Evolutionary conservation across 64 coral and sea anemone species (phyloP).

Genomic region (Montipora efflorescens): DNA sequence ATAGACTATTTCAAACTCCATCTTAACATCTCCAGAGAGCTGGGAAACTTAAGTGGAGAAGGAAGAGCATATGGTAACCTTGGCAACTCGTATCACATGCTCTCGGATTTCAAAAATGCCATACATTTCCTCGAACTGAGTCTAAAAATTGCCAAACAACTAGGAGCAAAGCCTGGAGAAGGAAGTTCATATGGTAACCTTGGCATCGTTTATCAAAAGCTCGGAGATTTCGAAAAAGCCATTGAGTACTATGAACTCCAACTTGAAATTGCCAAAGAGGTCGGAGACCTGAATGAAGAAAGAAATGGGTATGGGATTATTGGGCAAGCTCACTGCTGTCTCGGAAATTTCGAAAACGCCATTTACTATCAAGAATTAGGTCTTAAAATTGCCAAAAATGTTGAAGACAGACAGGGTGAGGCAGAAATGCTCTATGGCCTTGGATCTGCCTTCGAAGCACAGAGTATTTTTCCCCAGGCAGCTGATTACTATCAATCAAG

Average conservation of each 20-base stretch:
- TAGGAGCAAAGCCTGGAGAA: not conserved
- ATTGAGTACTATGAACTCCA: not conserved
- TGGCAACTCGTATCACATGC: not conserved
- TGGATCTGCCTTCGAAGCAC: not conserved
- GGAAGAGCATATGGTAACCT: not conserved
- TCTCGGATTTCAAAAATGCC: not conserved
- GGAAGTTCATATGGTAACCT: not conserved
- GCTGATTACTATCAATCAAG: not conserved
- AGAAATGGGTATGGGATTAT: not conserved
- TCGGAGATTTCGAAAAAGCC: not conserved
- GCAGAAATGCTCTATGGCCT: not conserved
- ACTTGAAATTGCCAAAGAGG: not conserved
- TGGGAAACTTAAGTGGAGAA: not conserved
- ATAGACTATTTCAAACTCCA: not conserved
- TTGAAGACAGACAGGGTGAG: not conserved
- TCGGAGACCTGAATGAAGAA: not conserved
- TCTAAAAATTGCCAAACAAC: not conserved
- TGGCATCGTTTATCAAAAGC: not conserved
- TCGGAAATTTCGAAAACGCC: constrained; percentile 3
- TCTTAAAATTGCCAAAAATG: not conserved
- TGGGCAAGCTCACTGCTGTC: not conserved
- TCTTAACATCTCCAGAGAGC: not conserved
- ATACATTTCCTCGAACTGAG: not conserved
- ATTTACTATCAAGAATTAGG: not conserved
- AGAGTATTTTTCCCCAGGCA: not conserved